Conservation (phyloP, 2,113 vertebrate species). For the Podarcis cretensis region DNA sequence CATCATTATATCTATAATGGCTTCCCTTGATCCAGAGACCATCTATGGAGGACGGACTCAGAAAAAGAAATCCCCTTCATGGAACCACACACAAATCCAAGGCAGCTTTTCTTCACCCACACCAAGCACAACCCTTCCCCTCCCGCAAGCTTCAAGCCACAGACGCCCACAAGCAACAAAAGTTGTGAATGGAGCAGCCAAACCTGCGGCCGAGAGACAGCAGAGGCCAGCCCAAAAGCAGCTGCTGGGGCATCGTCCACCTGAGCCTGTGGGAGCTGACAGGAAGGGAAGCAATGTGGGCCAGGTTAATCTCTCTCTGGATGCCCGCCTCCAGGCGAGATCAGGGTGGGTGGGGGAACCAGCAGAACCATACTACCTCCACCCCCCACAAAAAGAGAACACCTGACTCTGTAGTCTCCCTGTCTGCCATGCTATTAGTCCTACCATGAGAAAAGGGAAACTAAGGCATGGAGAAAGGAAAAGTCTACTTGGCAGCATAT, state of each 20-base stretch:
- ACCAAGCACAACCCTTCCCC: neutral
- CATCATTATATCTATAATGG: neutral
- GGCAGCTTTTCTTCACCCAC: neutral
- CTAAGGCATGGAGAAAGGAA: neutral
- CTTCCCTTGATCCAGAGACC: neutral
- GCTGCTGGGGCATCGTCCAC: slow-evolving; percentile 79
- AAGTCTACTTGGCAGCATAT: neutral
- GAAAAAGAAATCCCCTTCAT: neutral
- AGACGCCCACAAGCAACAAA: neutral
- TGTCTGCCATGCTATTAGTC: no score
- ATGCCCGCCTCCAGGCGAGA: neutral
- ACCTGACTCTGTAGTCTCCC: no score
- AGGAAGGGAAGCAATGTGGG: slow-evolving; percentile 57
- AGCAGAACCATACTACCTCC: no score
- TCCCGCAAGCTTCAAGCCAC: neutral
- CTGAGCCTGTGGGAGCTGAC: slow-evolving; percentile 75
- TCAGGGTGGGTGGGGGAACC: no score
- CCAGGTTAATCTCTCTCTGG: slow-evolving; percentile 17
- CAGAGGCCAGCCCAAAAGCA: slow-evolving; percentile 74
- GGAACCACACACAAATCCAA: no score
- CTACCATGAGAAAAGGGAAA: no score
- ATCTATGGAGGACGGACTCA: neutral
- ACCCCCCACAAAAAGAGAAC: neutral
- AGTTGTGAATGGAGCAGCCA: slow-evolving; percentile 39
- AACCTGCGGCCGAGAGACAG: slow-evolving; percentile 81